These are phyloP conservation scores for Sisyra terminalis DNA, from an alignment of 2,888 invertebrate species.

Conservation along the genomic window DNA sequence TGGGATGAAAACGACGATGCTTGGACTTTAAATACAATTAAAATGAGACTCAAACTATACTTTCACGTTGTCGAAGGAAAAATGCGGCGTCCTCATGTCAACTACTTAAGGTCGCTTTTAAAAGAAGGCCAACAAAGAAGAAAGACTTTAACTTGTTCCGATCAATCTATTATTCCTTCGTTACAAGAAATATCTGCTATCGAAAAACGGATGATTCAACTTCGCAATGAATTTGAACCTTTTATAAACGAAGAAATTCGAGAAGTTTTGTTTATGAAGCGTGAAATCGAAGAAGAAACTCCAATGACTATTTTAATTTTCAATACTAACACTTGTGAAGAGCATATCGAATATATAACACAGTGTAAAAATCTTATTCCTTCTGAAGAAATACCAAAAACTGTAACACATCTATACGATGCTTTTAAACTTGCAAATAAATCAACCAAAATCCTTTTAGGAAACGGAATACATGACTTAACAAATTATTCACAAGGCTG, in stretches of 20 bases:
- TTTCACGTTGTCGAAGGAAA: too few species aligned
- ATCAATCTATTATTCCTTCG: too few species aligned
- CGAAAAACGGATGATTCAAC: constrained; percentile 36
- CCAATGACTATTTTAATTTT: constrained; percentile 20
- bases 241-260: constrained; percentile 40
- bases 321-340: constrained; percentile 26
- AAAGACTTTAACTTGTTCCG: too few species aligned
- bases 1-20: constrained; percentile 48
- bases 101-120: too few species aligned
- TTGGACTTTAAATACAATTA: too few species aligned
- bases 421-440: constrained; percentile 26
- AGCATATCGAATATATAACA: constrained; percentile 28
- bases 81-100: too few species aligned
- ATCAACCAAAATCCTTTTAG: constrained; percentile 32
- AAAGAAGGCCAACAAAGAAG: too few species aligned
- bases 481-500: too few species aligned
- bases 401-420: constrained; percentile 23
- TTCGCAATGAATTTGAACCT: constrained; percentile 39
- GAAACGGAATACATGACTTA: constrained; percentile 27
- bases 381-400: constrained; percentile 25
- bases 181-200: constrained; percentile 34
- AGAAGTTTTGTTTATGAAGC: constrained; percentile 23
- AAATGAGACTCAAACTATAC: too few species aligned
- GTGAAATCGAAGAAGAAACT: constrained; percentile 9
- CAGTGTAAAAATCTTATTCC: constrained; percentile 25